Percentiles rank a stretch among this genome's conserved stretches.
These are phyloP conservation scores for Saturnia japonica DNA, from an alignment of 2,888 invertebrate species.

Conservation along the genomic window DNA sequence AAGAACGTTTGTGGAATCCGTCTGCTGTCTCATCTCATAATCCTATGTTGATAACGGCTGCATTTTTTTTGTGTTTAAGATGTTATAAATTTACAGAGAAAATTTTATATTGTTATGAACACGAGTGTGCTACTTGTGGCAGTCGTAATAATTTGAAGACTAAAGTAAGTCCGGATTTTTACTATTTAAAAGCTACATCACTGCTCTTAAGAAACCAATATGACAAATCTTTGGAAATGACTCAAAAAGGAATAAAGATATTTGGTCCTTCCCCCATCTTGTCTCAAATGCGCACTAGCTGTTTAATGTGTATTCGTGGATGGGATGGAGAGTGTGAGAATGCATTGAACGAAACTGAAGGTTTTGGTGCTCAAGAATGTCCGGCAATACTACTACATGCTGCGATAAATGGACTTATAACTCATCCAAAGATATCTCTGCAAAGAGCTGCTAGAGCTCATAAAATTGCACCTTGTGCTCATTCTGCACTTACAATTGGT, in stretches of 20 bases:
- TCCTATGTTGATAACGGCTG: constrained; percentile 66
- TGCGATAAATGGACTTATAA: constrained; percentile 51
- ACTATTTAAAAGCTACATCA: constrained; percentile 63
- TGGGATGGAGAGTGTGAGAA: constrained; percentile 64
- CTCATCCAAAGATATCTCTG: constrained; percentile 51
- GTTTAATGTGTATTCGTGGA: constrained; percentile 47
- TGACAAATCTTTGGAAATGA: constrained; percentile 51
- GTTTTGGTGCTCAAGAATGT: constrained; percentile 51
- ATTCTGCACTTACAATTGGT: constrained; percentile 62
- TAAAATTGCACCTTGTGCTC: constrained; percentile 58
- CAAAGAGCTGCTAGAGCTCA: constrained; percentile 70
- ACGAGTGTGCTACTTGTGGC: constrained; percentile 56
- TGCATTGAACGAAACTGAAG: constrained; percentile 57
- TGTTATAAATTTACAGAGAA: constrained; percentile 62
- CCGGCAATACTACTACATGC: constrained; percentile 58
- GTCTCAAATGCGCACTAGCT: constrained; percentile 64
- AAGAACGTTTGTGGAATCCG: constrained; percentile 69
- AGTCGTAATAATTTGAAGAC: constrained; percentile 35
- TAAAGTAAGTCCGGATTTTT: constrained; percentile 45
- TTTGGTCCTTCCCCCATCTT: constrained; percentile 63
- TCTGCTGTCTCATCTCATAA: constrained; percentile 45
- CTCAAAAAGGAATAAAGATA: constrained; percentile 46
- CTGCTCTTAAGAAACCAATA: constrained; percentile 49
- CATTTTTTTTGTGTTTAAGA: constrained; percentile 71
- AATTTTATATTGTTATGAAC: constrained; percentile 57